Conservation (phyloP, 2,797 vertebrate species). For the Sebastes steindachneri region DNA sequence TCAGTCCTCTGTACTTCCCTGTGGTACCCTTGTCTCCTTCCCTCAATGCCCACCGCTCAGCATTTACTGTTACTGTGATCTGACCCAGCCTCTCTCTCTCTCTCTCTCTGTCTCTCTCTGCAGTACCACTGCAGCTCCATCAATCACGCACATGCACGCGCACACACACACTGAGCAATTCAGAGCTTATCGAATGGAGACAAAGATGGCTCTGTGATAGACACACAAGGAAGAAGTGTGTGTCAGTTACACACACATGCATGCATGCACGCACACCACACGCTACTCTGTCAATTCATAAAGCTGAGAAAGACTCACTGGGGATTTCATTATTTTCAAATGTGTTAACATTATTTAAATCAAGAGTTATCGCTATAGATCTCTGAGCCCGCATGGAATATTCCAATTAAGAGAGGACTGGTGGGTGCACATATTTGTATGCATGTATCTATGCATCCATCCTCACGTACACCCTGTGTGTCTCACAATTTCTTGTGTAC, state of each 20-base stretch:
- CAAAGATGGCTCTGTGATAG: constrained; percentile 63
- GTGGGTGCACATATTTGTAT: neutral
- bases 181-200: constrained; percentile 45
- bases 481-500: neutral
- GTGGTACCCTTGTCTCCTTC: constrained; percentile 15
- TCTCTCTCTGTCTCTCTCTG: constrained; percentile 55
- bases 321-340: constrained; percentile 67
- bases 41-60: constrained; percentile 47
- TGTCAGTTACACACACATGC: constrained; percentile 9
- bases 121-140: constrained; percentile 77
- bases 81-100: constrained; percentile 46
- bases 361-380: constrained; percentile 23
- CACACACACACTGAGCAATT: constrained; percentile 36
- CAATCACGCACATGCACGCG: constrained; percentile 58
- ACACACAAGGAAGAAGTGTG: constrained; percentile 39
- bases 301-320: constrained; percentile 13
- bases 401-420: neutral
- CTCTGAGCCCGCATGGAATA: neutral
- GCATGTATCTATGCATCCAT: neutral
- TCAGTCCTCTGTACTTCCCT: neutral
- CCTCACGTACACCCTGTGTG: neutral
- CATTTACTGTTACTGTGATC: constrained; percentile 64
- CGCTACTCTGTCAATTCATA: constrained; percentile 10
- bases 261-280: neutral
- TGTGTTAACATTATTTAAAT: constrained; percentile 57